phyloP scores from a whole-genome alignment of 2,888 invertebrate species.

The Limnephilus auricula region DNA sequence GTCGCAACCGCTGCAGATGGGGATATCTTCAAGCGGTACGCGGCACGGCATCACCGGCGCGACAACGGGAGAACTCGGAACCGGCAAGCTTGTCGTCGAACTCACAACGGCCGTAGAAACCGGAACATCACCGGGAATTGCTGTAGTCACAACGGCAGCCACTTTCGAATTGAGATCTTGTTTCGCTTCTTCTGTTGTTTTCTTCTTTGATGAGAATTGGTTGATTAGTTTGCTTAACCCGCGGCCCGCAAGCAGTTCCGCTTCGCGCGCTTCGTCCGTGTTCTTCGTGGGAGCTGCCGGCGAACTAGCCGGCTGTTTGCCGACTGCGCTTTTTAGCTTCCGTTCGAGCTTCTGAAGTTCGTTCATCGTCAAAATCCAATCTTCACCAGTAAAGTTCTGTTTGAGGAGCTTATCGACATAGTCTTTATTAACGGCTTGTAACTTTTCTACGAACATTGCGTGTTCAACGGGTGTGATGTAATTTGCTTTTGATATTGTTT shows the following conservation, averaged over 20 bases:
- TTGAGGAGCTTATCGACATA: conserved; percentile 74
- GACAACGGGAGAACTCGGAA: background rate
- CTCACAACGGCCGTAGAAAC: background rate
- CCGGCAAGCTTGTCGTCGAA: background rate
- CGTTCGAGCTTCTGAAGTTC: conserved; percentile 72
- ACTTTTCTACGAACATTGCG: conserved; percentile 70
- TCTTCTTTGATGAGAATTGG: conserved; percentile 48
- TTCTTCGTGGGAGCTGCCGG: conserved; percentile 67
- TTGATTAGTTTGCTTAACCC: conserved; percentile 74
- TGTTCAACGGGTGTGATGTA: conserved; percentile 47
- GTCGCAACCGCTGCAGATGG: background rate
- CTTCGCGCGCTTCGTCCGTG: conserved; percentile 68
- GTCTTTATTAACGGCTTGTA: conserved; percentile 72
- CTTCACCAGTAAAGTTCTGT: conserved; percentile 72
- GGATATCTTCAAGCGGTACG: background rate
- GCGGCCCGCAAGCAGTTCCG: conserved; percentile 75
- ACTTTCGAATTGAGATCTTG: conserved; percentile 46
- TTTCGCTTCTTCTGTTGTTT: background rate
- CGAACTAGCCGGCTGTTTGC: background rate
- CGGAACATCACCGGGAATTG: background rate
- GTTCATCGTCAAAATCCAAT: conserved; percentile 74
- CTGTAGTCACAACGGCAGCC: background rate
- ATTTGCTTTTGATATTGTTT: background rate
- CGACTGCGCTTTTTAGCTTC: conserved; percentile 70
- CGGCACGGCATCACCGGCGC: background rate